Base-by-base conservation (phyloP, 2,797 vertebrate genomes). In the Botia kubotai region DNA sequence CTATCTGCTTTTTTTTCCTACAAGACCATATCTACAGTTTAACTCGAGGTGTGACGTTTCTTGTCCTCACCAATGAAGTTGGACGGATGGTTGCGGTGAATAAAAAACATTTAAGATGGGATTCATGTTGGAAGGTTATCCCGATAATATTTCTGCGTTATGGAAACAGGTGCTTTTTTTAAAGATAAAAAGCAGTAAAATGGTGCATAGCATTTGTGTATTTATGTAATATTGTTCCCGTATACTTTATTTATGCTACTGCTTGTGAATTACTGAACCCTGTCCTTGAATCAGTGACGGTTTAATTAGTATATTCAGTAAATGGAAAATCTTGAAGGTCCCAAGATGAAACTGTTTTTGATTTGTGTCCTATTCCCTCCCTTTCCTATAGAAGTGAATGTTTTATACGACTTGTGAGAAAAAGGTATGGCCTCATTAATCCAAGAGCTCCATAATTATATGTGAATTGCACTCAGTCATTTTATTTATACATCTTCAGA, bases 241-340 rank as follows among this genome's bases (percentile, higher is more conserved):
- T 92, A 86, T 90, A 91, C 87, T 84, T 93, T 93, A 95, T 95
- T 94, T 95, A 95, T 95, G 93, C 92, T 93, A 93, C 92, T 93
- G 92, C 92, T 94, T 92, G 93, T 93, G 84, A 91, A 91, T 91
- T 92, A 92, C 90, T 92, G 93, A 93, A 93, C 91, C 85, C 85
- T 92, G 86, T 92, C 92, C 91, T 89, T 91, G 86, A 89, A 92
- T 92, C 84, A 23, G 87, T 93, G 84, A 88, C 84, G 90, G 90
- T 93, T 91, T 89, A 89, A 91, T 91, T 86, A 79, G 86, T 90
- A 88, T 91, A 90, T 86, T 91, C 88, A 90, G 78, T 92, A 90
- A 91, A 92, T 92, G 92, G 91, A 92, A 91, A 91, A 91, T 86
- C 89, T 90, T 91, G 89, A 92, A 89, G 66, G 89, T 88, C 90